A percentile compares a stretch with the other conserved stretches of the same genome.
Conservation (phyloP, 1,140 invertebrate genomes). For the Neoseiulus cucumeris region DNA sequence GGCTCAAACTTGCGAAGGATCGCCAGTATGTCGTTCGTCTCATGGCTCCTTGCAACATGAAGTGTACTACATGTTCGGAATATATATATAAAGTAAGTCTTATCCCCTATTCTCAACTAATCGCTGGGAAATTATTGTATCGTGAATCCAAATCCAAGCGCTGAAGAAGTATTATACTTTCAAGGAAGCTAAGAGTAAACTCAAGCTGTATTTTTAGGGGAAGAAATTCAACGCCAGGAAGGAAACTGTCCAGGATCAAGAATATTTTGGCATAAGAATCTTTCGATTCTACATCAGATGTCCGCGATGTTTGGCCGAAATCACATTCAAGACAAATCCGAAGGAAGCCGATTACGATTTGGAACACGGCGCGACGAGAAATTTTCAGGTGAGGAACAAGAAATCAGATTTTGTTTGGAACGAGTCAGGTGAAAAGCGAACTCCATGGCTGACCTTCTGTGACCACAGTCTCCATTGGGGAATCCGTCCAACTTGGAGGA, state of each 20-base stretch:
- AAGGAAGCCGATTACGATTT: constrained; percentile 92
- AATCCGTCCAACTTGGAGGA: too few species aligned
- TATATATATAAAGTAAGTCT: constrained; percentile 74
- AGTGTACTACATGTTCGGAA: constrained; percentile 90
- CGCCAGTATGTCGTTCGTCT: constrained; percentile 89
- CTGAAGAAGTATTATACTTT: too few species aligned
- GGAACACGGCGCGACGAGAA: constrained; percentile 90
- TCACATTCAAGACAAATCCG: constrained; percentile 54
- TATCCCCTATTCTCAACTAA: too few species aligned
- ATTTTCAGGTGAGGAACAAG: constrained; percentile 51
- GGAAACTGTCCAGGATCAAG: constrained; percentile 93
- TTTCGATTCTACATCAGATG: constrained; percentile 86
- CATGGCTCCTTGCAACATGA: constrained; percentile 98
- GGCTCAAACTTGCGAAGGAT: constrained; percentile 83
- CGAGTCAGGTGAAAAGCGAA: too few species aligned
- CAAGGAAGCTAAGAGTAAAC: too few species aligned
- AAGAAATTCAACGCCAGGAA: constrained; percentile 99
- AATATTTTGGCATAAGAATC: constrained; percentile 90
- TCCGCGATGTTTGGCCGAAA: constrained; percentile 91
- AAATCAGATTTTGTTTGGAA: too few species aligned
- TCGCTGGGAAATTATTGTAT: too few species aligned
- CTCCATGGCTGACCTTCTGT: too few species aligned
- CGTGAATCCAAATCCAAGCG: too few species aligned
- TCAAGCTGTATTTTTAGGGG: too few species aligned
- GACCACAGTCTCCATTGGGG: too few species aligned